Evolutionary conservation across 2,113 vertebrate species (phyloP).

Genomic region (Eudorcas thomsonii): DNA sequence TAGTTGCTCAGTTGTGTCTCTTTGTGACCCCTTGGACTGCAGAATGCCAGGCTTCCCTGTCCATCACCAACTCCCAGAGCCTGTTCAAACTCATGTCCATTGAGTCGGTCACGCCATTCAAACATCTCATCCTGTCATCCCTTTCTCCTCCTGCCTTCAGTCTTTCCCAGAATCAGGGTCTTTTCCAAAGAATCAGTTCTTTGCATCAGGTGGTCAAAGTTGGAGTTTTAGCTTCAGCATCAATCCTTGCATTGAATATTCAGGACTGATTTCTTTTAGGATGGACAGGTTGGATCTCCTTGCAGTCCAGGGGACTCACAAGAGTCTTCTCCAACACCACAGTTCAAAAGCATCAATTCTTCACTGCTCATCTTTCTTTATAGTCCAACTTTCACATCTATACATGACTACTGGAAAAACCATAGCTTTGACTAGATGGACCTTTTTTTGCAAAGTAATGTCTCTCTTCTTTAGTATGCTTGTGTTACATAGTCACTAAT

Average conservation of each 20-base stretch:
- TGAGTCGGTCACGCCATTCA: background rate
- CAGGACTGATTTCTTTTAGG: background rate
- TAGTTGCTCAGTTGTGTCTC: background rate
- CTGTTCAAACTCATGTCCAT: background rate
- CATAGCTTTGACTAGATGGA: background rate
- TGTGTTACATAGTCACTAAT: background rate
- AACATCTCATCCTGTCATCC: background rate
- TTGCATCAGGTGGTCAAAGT: background rate
- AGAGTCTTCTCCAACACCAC: background rate
- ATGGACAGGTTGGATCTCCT: background rate
- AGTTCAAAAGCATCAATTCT: background rate
- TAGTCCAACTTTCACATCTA: background rate
- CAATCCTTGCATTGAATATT: background rate
- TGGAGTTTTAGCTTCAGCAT: background rate
- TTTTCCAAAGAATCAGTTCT: background rate
- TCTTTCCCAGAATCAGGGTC: background rate
- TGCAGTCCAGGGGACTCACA: background rate
- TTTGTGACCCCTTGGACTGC: background rate
- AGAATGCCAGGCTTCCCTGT: background rate
- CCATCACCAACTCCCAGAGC: background rate
- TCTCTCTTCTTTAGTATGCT: background rate
- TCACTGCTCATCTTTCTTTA: background rate
- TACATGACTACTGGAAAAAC: background rate
- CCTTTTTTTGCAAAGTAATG: background rate
- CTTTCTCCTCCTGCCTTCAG: background rate